Base-by-base conservation (phyloP, 2,888 invertebrate species). In the Cremastinae sp. region DNA sequence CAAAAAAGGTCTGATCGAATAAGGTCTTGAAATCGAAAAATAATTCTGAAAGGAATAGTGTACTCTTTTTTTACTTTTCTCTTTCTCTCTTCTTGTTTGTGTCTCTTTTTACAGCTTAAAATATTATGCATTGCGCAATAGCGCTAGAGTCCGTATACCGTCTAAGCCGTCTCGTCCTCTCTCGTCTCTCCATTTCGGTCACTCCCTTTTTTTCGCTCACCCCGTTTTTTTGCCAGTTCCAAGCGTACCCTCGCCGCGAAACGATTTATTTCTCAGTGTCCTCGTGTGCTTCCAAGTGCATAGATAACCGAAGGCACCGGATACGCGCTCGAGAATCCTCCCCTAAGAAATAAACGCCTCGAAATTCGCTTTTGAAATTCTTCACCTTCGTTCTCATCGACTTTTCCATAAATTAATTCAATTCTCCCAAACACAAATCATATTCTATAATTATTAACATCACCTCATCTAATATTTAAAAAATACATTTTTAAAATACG, bases 101-200 rank as follows among this genome's bases (percentile, higher is more conserved):
- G 28, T 28, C 28, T 28, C 5, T 28, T 28, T 28, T 5, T 69
- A 75, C 65, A 69, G 74, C 81, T 81, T 82, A 84, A 85, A 86
- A 85, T 86, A 86, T 86, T 86, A 86, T 85, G 83, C 85, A 85
- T 84, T 82, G 84, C 80, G 80, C 84, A 85, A 85, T 85, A 86
- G 84, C 85, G 84, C 78, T 80, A 83, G 83, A 83, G 84, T 84
- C 72, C 58, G 16, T 47, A 64, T 56, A 62, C 65, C 43, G 69
- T 68, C 76, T 58, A 76, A 73, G 62, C 69, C 28, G n/a, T n/a
- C 51, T 62, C 20, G 54, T 38, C 41, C 53, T 51, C 49, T 41
- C n/a, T 28, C 9, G 16, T 16, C 20, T 43, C 66, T 61, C 69
- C 41, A 49, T 51, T 53, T 69, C 41, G 51, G 65, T 56, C 41